Percentiles rank a stretch among this genome's conserved stretches.
phyloP scores from a whole-genome alignment of 2,113 vertebrate genomes.

The Polyodon spathula region DNA sequence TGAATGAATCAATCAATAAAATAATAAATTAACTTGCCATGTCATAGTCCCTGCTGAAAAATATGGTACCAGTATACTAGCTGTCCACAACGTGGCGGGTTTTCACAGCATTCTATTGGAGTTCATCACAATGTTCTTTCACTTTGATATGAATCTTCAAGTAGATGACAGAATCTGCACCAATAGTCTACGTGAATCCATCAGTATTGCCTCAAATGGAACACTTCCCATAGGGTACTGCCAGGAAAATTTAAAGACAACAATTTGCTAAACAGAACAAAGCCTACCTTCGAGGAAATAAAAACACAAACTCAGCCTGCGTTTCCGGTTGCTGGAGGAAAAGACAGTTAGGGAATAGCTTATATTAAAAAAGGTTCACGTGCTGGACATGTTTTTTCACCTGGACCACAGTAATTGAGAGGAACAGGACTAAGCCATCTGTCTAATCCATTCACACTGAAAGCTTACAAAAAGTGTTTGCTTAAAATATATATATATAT shows the following conservation, averaged over 20 bases:
- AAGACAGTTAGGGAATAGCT: neutral
- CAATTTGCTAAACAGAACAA: neutral
- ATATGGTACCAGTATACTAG: too few relatives aligned
- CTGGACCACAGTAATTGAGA: neutral
- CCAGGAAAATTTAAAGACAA: neutral
- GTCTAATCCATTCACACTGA: neutral
- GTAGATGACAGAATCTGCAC: neutral
- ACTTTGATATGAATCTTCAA: neutral
- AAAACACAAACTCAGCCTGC: neutral
- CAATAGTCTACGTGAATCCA: neutral
- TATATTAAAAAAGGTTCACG: too few relatives aligned
- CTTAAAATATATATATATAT: too few relatives aligned
- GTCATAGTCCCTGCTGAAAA: too few relatives aligned
- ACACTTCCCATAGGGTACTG: neutral
- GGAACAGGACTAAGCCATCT: neutral
- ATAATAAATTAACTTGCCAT: too few relatives aligned
- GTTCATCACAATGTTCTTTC: too few relatives aligned
- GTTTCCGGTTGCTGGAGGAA: neutral
- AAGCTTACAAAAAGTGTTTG: too few relatives aligned
- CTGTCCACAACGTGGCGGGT: too few relatives aligned
- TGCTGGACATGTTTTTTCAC: conserved; percentile 5
- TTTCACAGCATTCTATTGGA: too few relatives aligned
- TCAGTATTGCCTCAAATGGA: too few relatives aligned
- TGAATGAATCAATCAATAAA: too few relatives aligned
- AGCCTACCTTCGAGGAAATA: neutral